A percentile compares a stretch with the other conserved stretches of the same genome.
Evolutionary conservation across 2,113 vertebrate species (phyloP).

Genomic region (Larimichthys crocea): DNA sequence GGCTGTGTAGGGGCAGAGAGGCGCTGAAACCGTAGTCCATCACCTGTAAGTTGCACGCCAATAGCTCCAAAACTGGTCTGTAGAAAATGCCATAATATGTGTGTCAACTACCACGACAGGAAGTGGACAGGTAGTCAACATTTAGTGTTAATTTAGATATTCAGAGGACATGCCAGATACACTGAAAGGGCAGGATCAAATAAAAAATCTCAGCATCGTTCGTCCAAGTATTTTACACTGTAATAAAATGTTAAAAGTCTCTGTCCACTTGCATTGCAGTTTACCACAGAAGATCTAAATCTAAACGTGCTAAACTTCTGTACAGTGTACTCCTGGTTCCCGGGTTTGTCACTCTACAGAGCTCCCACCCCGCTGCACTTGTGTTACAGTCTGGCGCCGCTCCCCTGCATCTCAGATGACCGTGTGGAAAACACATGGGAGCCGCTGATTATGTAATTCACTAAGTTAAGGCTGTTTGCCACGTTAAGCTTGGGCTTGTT

Average conservation of each 20-base stretch:
- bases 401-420: constrained; percentile 23
- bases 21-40: constrained; percentile 92
- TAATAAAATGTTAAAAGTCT: not conserved
- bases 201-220: not conserved
- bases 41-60: constrained; percentile 93
- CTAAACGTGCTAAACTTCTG: not conserved
- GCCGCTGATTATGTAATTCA: constrained; percentile 57
- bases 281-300: not conserved
- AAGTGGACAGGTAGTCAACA: constrained; percentile 7
- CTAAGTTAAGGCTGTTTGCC: constrained; percentile 44
- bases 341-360: not conserved
- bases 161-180: not conserved
- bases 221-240: not conserved
- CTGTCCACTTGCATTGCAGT: not conserved
- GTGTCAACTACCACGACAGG: constrained; percentile 5
- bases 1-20: constrained; percentile 94
- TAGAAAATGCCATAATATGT: constrained; percentile 48
- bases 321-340: not conserved
- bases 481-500: constrained; percentile 43
- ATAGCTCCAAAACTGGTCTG: constrained; percentile 85
- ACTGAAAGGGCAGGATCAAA: not conserved
- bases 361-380: not conserved
- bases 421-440: constrained; percentile 29
- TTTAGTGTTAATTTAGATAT: constrained; percentile 1
- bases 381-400: not conserved